Evolutionary conservation across 2,888 invertebrate genomes (phyloP).

Genomic region (Drosophila austrosaltans): DNA sequence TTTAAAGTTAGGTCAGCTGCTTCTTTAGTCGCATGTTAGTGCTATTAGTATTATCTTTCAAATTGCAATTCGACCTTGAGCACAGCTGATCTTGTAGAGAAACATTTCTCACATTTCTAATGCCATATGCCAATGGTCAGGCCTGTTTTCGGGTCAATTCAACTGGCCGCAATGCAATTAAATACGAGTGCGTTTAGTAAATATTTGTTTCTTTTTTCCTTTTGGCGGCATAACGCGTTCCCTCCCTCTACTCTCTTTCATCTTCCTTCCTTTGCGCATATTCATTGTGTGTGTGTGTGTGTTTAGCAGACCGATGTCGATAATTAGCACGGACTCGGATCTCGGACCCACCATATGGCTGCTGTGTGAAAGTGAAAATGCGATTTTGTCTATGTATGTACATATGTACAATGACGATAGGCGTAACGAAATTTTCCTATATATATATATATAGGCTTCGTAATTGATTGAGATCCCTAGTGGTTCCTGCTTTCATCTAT

Average conservation of each 20-base stretch:
- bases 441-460: not conserved
- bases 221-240: slow-evolving; percentile 48
- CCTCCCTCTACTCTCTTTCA: not conserved
- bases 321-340: slow-evolving; percentile 12
- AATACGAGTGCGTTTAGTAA: slow-evolving; percentile 57
- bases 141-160: slow-evolving; percentile 9
- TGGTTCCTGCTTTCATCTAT: slow-evolving; percentile 30
- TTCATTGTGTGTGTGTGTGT: not conserved
- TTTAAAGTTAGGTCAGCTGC: not conserved
- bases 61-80: slow-evolving; percentile 6
- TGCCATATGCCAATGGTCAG: not conserved
- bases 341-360: not conserved
- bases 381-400: too few relatives aligned
- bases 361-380: not conserved
- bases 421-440: slow-evolving; percentile 1
- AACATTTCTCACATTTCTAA: slow-evolving; percentile 8
- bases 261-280: slow-evolving; percentile 21
- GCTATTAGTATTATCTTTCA: slow-evolving; percentile 8
- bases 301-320: not conserved
- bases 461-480: slow-evolving; percentile 19
- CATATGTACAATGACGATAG: not conserved
- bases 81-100: not conserved
- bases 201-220: slow-evolving; percentile 60
- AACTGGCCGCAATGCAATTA: slow-evolving; percentile 50
- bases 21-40: not conserved